Evolutionary conservation across 2,888 invertebrate species (phyloP), one percentile per base, ranked within the genome.

Genomic region (Harpalus rubripes): DNA sequence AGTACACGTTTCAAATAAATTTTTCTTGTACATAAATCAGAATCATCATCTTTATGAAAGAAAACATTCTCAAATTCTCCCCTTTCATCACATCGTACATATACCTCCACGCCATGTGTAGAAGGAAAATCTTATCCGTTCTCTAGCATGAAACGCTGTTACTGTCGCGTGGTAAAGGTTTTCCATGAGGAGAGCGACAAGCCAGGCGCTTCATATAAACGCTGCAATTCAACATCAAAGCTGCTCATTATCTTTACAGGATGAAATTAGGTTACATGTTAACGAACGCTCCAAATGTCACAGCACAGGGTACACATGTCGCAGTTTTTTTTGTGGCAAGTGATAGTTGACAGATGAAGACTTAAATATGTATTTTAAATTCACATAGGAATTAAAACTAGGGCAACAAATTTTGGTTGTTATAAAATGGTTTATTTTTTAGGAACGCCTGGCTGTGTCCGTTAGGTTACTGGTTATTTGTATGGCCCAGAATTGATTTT

Each of bases 211-310:
- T 68, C 39, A 68, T 68, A 39, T 68, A 68, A 68, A 39, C 68
- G 32, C 39, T 68, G 68, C 68, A 68, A 68, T 68, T 68, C 39
- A 68, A 68, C 68, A 68, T 68, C 68, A 68, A 68, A 68, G 68
- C 68, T 68, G 22, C 68, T 68, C 68, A 68, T 68, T 68, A 68
- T 68, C 68, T 39, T 68, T 39, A 68, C 68, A 68, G 68, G 32
- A 68, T n/a, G 5, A 68, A 68, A 68, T 68, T 68, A 68, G 68
- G 15, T 68, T 68, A 68, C 68, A 68, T 39, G 68, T n/a, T 68
- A 68, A 68, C 68, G 68, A 68, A 68, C 41, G 32, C 68, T 32
- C 32, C 26, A 39, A 32, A 68, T 39, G 68, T 68, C 44, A 52
- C 44, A 52, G 44, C 8, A 52, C 12, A 10, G 5, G 0, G 1